phyloP scores from a whole-genome alignment of 2,797 vertebrate species.

The Sciurus vulgaris region DNA sequence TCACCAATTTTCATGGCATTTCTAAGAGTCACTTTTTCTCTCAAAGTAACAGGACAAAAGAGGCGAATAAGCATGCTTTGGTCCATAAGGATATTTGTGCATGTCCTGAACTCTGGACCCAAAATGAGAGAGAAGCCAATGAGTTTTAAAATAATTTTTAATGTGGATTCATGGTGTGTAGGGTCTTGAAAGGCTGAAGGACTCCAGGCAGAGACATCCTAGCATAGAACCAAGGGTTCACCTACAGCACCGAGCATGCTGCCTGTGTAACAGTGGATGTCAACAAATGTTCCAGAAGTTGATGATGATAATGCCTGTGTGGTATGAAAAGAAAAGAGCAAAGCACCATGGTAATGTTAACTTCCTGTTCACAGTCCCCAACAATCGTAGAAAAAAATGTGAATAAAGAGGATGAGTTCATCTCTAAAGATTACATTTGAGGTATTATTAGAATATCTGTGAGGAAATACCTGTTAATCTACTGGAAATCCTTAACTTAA shows the following conservation, averaged over 20 bases:
- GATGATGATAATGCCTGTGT: background rate
- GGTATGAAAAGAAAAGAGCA: background rate
- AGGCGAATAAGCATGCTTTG: background rate
- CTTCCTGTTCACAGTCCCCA: background rate
- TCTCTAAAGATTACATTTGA: background rate
- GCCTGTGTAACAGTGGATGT: background rate
- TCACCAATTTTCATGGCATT: background rate
- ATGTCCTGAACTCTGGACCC: background rate
- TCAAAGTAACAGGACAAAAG: background rate
- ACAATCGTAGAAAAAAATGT: background rate
- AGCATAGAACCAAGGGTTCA: background rate
- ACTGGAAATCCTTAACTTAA: background rate
- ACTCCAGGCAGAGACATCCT: background rate
- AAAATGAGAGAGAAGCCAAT: background rate
- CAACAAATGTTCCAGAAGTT: background rate
- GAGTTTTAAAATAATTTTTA: conserved; percentile 3
- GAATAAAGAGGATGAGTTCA: background rate
- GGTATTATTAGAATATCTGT: background rate
- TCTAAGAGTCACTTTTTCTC: background rate
- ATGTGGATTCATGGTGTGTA: background rate
- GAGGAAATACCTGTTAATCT: background rate
- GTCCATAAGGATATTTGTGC: background rate
- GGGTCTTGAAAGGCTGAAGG: background rate
- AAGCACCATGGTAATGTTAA: background rate
- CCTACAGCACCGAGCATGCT: background rate